Percentiles rank a stretch among this genome's conserved stretches.
Conservation (phyloP, 2,113 vertebrate genomes). For the Muntiacus muntjak region DNA sequence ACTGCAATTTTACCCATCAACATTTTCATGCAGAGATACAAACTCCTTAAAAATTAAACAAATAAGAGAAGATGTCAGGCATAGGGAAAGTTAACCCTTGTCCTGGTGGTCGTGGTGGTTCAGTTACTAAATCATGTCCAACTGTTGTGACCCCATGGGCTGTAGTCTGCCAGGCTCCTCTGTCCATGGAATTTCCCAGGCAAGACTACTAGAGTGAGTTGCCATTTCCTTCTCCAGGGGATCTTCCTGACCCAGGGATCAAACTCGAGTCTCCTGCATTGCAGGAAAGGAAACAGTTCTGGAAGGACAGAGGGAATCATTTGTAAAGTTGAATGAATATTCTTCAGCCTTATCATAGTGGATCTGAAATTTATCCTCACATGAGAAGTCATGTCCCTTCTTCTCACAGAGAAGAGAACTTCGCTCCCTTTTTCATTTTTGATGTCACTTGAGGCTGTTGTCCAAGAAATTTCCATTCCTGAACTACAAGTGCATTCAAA, state of each 20-base stretch:
- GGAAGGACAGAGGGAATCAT: not conserved
- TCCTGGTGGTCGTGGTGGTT: not conserved
- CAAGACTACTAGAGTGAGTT: not conserved
- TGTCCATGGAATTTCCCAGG: not conserved
- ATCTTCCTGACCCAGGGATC: not conserved
- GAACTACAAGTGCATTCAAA: conserved; percentile 4
- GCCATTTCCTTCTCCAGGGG: not conserved
- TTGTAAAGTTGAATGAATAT: not conserved
- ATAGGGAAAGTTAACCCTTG: not conserved
- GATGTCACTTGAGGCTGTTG: not conserved
- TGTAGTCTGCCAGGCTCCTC: not conserved
- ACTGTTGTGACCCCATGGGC: not conserved
- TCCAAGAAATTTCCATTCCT: not conserved
- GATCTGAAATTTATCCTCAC: not conserved
- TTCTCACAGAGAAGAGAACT: not conserved
- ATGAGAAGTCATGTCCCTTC: not conserved
- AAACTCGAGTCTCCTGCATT: not conserved
- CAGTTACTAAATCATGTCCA: not conserved
- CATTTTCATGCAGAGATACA: not conserved
- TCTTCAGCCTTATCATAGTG: not conserved
- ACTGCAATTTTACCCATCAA: not conserved
- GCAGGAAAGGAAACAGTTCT: not conserved
- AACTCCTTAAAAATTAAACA: not conserved
- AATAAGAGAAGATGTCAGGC: not conserved
- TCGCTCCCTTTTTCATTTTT: not conserved